Evolutionary conservation across 2,797 vertebrate genomes (phyloP), one percentile per base, ranked within the genome.

Genomic region (Bradypus variegatus): DNA sequence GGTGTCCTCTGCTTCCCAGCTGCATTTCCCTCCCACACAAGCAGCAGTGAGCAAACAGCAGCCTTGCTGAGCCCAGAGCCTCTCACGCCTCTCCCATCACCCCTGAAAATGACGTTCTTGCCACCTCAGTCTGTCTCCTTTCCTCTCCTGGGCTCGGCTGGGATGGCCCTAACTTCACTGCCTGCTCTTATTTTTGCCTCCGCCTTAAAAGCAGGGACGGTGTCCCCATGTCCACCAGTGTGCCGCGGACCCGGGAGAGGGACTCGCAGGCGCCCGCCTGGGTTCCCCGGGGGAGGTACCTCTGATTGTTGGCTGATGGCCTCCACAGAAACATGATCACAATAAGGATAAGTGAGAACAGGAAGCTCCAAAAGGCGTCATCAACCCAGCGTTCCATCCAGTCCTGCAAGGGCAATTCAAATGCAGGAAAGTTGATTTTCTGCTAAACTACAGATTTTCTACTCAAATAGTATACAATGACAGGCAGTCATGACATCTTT

Each of bases 281-380:
- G 15, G 70, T 55, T 79, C n/a, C 72, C 69, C 41, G 9, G 2
- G n/a, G 53, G 77, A 80, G 45, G 96, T 95, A 96, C 98, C 98
- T 98, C 96, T 98, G 98, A 96, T 98, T 99, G 96, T 98, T 99
- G 92, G 97, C 98, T 85, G 98, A 98, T 2, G 98, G 98, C 96
- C 98, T 98, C 98, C 98, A 98, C 85, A 99, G 96, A 97, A 98
- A 98, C 98, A 99, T 98, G 90, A 99, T 98, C 91, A 98, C 98
- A 3, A 99, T 95, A 83, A 99, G 97, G 80, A 99, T 97, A 91
- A 98, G 94, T 8, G 98, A 98, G 93, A 99, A 99, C 93, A 98
- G 96, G 93, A 99, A 98, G 95, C 98, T 98, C 98, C 98, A 98
- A 97, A 99, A 98, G 5, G 98, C 98, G 89, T 98, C 98, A 48